Evolutionary conservation across 1,140 invertebrate genomes (phyloP), one percentile per base, ranked within the genome.

Genomic region (Sarcophaga bullata): DNA sequence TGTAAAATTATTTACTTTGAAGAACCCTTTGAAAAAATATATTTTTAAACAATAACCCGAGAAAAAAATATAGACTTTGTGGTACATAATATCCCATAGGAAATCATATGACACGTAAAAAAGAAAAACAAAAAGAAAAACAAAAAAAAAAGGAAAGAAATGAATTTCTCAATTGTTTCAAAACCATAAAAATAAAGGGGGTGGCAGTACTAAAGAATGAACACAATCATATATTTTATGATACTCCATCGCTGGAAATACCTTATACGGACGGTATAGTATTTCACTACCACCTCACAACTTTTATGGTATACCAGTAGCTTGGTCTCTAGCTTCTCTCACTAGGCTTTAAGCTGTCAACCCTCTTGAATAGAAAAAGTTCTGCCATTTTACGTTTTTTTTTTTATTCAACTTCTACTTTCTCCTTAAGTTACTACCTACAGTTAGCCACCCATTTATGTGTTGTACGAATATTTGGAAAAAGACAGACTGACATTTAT

Each of bases 311-410:
- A 37, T 37, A 4, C 25, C 25, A 37, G 1, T 37, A 37, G 25
- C 25, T 37, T 37, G 25, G 25, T 37, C 1, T 80, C 6, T 62
- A 11, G 11, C 68, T 8, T 54, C 10, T 73, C 25, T 72, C 81
- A 25, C 17, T 68, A 47, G 47, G 11, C 19, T 15, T 8, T 47
- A 48, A 76, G 73, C 37, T 76, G 73, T 73, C 54, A 48, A 48
- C 46, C 73, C 17, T 75, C 72, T 82, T 46, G 46, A 49, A 49
- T 50, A 50, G 72, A 82, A 82, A 49, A 72, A 37, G 46, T n/a
- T 17, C 72, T 48, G 8, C 19, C 47, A 3, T 75, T 8, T n/a
- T n/a, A n/a, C n/a, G n/a, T n/a, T 37, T 37, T 37, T 37, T 37
- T 37, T 37, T 68, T 81, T n/a, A 11, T 17, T 19, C 54, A 73